Evolutionary conservation across 64 coral and sea anemone species (phyloP), one percentile per base, ranked within the genome.

Genomic region (Actinia equina): DNA sequence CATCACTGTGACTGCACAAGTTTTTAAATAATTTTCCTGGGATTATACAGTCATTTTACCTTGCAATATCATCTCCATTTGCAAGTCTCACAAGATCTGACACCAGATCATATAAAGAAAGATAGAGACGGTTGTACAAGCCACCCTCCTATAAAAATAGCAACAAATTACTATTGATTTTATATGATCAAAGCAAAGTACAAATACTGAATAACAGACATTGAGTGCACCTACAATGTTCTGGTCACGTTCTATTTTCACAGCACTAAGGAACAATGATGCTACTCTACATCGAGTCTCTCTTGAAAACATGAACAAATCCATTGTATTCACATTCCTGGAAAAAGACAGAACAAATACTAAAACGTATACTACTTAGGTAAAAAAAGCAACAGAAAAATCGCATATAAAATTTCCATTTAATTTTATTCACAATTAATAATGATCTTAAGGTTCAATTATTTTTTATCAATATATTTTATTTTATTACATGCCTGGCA

Each of bases 161-260:
- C 8, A 20, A 74, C 26, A 27, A 30, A 71, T 30, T 81, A 2
- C 3, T 44, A 18, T 81, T 44, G 27, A 7, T 14, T 44, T 10
- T 3, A n/a, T 16, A n/a, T n/a, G 19, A 23, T 0, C 19, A 25
- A 5, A 65, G 62, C 0, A 64, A 64, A 64, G 61, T 17, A 0
- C 9, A 15, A 18, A 18, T 26, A 69, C 22, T 69, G 3, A 10
- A 8, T 8, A 30, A 30, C 13, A 74, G 52, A 71, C 20, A 71
- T 7, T 42, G 17, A 14, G 25, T 64, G 58, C 20, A 92, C 95
- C 87, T 82, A 98, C 95, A 92, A 98, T 94, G 23, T 90, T 91
- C 67, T 92, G 89, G 77, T 98, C 95, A 77, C 93, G 86, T 83
- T 98, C 95, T 85, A 98, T 94, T 80, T 98, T 98, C 20, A 98